Conservation (phyloP, 53 echinoderm and acorn worm genomes). For the Crossaster papposus region DNA sequence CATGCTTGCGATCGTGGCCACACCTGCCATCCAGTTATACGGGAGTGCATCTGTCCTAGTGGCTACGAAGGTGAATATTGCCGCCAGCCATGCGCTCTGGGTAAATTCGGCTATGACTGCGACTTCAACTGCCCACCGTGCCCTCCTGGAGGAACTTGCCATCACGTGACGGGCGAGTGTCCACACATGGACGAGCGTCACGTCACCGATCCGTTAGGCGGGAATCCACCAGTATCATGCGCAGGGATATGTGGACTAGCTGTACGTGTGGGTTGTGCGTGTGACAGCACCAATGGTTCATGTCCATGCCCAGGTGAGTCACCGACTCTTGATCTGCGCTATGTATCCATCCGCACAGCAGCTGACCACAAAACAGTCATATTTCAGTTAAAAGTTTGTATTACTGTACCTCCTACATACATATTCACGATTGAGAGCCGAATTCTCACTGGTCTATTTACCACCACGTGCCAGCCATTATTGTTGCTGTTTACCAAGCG, state of each 20-base stretch:
- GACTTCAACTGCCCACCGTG: slow-evolving; percentile 22
- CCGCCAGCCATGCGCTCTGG: slow-evolving; percentile 24
- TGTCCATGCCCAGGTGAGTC: slow-evolving; percentile 76
- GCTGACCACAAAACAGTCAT: too few species aligned
- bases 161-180: slow-evolving; percentile 76
- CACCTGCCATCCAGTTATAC: slow-evolving; percentile 66
- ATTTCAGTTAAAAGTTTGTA: too few species aligned
- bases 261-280: slow-evolving; percentile 65
- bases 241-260: slow-evolving; percentile 46
- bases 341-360: background rate
- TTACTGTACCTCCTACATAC: too few species aligned
- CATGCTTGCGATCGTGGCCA: slow-evolving; percentile 64
- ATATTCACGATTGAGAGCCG: too few species aligned
- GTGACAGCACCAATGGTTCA: slow-evolving; percentile 51
- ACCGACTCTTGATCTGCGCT: background rate
- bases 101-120: slow-evolving; percentile 44
- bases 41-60: slow-evolving; percentile 65
- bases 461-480: too few species aligned
- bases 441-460: too few species aligned
- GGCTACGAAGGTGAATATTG: slow-evolving; percentile 60
- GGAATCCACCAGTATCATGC: slow-evolving; percentile 13
- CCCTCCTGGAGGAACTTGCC: slow-evolving; percentile 55
- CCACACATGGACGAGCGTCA: slow-evolving; percentile 9
- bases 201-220: background rate
- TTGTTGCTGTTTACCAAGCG: too few species aligned